Conservation (phyloP, 2,113 vertebrate species). For the Arenaria interpres region DNA sequence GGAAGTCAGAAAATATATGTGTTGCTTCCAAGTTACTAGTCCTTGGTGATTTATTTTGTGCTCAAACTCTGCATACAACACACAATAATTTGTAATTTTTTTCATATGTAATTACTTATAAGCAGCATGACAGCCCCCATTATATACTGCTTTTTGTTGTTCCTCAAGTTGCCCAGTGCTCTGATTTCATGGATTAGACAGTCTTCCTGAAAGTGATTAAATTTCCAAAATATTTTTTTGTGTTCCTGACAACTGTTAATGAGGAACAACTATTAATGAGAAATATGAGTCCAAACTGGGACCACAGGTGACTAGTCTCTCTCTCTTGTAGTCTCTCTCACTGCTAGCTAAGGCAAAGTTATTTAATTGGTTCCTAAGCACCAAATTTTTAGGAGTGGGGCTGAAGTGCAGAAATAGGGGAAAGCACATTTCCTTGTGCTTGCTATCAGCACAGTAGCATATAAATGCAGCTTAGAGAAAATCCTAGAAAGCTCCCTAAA, state of each 20-base stretch:
- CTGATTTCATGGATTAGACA: background rate
- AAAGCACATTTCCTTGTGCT: conserved; percentile 5
- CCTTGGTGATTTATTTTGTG: background rate
- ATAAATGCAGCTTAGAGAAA: conserved; percentile 1
- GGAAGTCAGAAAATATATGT: background rate
- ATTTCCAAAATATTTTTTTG: conserved; percentile 28
- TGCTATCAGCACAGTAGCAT: background rate
- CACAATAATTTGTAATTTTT: background rate
- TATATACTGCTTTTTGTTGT: background rate
- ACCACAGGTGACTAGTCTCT: background rate
- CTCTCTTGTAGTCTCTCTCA: background rate
- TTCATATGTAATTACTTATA: background rate
- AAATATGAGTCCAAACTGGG: conserved; percentile 14
- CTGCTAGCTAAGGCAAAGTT: conserved; percentile 15
- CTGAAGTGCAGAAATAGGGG: background rate
- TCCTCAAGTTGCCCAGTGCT: background rate
- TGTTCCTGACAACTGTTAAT: background rate
- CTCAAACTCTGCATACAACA: background rate
- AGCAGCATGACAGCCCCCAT: background rate
- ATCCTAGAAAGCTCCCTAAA: conserved; percentile 4
- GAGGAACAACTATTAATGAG: conserved; percentile 17
- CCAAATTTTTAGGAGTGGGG: conserved; percentile 36
- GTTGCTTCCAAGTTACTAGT: background rate
- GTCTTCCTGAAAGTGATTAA: background rate
- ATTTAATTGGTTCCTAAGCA: conserved; percentile 68